Evolutionary conservation across 2,797 vertebrate genomes (phyloP), one percentile per base, ranked within the genome.

Genomic region (Ctenochaetus hawaiiensis): DNA sequence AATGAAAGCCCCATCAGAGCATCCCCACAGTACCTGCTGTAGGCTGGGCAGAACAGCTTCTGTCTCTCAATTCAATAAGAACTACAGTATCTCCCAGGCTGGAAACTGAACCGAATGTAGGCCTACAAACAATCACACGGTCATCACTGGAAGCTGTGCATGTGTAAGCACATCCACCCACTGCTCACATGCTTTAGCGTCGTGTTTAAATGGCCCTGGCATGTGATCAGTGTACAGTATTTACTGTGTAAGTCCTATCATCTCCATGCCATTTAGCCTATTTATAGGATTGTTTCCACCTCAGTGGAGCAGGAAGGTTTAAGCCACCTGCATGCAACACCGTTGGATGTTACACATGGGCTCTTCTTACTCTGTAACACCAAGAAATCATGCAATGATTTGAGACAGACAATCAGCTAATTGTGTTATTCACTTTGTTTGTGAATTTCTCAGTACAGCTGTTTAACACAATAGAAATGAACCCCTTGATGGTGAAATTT

Each of bases 241-340:
- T 79, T 87, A 74, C 59, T 53, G 23, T 79, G 43, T 80, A 78
- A 79, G 75, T 76, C 78, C 60, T 26, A 41, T 81, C 82, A 70
- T 89, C 75, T 67, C 70, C 51, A 57, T 52, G 62, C 1, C 53
- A 48, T 72, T 64, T 66, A 82, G 77, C 64, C 83, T 90, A 82
- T 87, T 89, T 81, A 85, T 86, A 81, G 78, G 80, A 72, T 61
- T 59, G 63, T 80, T 80, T 85, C 79, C 78, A 80, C 48, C 48
- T 66, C 5, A 14, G 20, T 78, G 49, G 47, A 54, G 1, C 39
- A 56, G 16, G 65, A 75, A 60, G 45, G 61, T 75, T 57, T 54
- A 49, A 72, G 77, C 41, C 69, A 54, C 65, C 44, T 74, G 62
- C 59, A 64, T 67, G 64, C 45, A 43, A 12, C 16, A 37, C 56